Percentiles rank a stretch among this genome's conserved stretches.
Evolutionary conservation across 1,140 invertebrate genomes (phyloP).

Genomic region (Triops cancriformis): DNA sequence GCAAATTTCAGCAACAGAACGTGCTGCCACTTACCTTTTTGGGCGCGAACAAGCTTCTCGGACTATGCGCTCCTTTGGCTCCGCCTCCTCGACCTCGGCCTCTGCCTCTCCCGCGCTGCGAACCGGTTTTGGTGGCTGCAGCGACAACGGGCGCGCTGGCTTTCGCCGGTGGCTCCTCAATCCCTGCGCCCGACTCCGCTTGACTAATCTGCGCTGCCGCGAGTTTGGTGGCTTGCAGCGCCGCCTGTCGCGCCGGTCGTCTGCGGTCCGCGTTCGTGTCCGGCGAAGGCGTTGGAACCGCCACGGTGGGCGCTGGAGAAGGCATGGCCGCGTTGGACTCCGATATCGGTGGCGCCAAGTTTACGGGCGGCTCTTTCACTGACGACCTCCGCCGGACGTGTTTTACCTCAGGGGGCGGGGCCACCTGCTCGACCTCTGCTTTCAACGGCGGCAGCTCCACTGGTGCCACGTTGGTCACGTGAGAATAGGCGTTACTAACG

Average conservation of each 20-base stretch:
- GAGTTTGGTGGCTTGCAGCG: conserved; percentile 19
- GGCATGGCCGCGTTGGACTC: neutral
- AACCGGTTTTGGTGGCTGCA: conserved; percentile 13
- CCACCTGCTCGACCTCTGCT: neutral
- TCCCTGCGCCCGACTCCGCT: neutral
- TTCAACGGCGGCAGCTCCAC: neutral
- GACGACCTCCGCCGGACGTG: neutral
- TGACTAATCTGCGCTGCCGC: conserved; percentile 21
- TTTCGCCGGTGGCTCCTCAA: conserved; percentile 18
- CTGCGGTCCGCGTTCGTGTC: conserved; percentile 29
- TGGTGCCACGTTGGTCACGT: neutral
- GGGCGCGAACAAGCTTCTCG: conserved; percentile 8
- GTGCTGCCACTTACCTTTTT: neutral
- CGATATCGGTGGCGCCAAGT: conserved; percentile 34
- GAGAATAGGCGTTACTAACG: no score
- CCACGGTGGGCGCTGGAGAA: neutral
- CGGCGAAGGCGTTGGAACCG: neutral
- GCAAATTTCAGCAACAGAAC: no score
- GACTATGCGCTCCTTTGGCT: conserved; percentile 15
- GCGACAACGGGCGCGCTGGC: neutral
- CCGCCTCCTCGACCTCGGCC: conserved; percentile 54
- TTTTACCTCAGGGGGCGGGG: neutral
- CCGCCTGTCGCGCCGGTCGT: conserved; percentile 30
- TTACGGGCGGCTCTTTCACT: conserved; percentile 31
- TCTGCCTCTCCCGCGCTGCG: conserved; percentile 29